Evolutionary conservation across 2,888 invertebrate genomes (phyloP), one percentile per base, ranked within the genome.

Genomic region (Andrena haemorrhoa): DNA sequence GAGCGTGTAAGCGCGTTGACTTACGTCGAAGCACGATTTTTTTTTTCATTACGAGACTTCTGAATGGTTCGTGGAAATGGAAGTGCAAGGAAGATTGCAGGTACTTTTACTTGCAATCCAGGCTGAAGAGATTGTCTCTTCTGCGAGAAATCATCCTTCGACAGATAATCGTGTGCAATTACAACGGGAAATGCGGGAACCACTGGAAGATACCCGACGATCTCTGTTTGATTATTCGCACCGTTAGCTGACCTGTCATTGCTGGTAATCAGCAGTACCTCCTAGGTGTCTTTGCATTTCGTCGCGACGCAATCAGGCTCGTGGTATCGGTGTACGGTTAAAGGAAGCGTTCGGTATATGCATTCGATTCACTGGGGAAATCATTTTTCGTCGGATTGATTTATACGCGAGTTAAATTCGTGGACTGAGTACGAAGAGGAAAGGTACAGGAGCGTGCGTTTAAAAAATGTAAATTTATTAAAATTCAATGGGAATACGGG

Each of bases 191-290:
- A 60, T 29, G 23, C 12, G 51, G 41, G 23, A 20, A 63, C 56
- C 41, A 53, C 63, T 60, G 12, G 12, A 26, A 61, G 60, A 33
- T n/a, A 60, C 1, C 47, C 49, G 35, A 41, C 66, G 20, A 73
- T 61, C 51, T 4, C 0, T 1, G 60, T 41, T 66, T 23, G 35
- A 77, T 77, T 35, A 77, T 73, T 73, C 47, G 23, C 60, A 66
- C 73, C 73, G 66, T 73, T 77, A 66, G 53, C 16, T 47, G 10
- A 7, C 12, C 16, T 26, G 51, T 73, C 65, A 51, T 12, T 2
- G 65, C 20, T 77, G 73, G 66, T 73, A 66, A 71, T 26, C 64
- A 35, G 31, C 77, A 61, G 60, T 41, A 66, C 51, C 16, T 66
- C 23, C 66, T 7, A 53, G 29, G 41, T 51, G 51, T 10, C 41